Conservation (phyloP, 2,888 invertebrate genomes). For the Ditula angustiorana region DNA sequence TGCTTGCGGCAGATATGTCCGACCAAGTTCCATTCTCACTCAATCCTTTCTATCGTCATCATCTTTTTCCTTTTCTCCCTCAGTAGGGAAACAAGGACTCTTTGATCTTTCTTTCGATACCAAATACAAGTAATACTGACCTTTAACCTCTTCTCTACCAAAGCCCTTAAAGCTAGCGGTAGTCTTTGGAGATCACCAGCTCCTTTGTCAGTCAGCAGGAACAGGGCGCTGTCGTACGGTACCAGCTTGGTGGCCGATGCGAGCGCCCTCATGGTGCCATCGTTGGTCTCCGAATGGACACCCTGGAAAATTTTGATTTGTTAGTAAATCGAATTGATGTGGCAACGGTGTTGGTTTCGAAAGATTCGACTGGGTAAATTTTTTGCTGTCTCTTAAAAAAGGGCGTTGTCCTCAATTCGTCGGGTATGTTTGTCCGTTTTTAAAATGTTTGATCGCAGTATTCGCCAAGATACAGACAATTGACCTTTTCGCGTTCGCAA, state of each 20-base stretch:
- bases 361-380: no score
- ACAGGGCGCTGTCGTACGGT: constrained; percentile 87
- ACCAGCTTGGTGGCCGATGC: constrained; percentile 86
- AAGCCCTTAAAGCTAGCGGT: constrained; percentile 68
- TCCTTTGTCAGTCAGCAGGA: constrained; percentile 85
- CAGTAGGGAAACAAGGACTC: no score
- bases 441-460: no score
- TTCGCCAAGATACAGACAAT: background rate
- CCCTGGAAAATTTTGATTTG: constrained; percentile 54
- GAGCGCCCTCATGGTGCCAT: constrained; percentile 86
- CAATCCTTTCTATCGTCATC: no score
- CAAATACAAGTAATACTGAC: constrained; percentile 46
- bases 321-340: background rate
- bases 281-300: constrained; percentile 65
- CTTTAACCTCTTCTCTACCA: constrained; percentile 77
- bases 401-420: no score
- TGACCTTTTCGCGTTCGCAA: background rate
- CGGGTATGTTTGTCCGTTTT: background rate
- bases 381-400: no score
- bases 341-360: no score
- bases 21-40: no score
- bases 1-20: no score
- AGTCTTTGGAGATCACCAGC: constrained; percentile 78
- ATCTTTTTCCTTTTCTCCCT: no score
- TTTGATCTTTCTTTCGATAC: no score